Evolutionary conservation across 2,113 vertebrate species (phyloP), one percentile per base, ranked within the genome.

Genomic region (Agapornis roseicollis): DNA sequence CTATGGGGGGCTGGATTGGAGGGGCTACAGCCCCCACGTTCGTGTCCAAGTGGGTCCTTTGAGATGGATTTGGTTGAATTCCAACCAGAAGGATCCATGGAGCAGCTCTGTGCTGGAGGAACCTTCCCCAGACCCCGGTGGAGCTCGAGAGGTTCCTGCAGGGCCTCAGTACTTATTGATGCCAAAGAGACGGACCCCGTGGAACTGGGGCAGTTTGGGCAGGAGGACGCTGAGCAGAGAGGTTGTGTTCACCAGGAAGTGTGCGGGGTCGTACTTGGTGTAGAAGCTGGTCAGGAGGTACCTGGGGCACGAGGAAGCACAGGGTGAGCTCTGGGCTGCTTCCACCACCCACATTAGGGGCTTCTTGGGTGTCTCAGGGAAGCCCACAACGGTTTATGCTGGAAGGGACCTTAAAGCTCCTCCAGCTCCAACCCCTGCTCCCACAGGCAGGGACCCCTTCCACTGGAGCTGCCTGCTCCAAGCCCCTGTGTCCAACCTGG

Each of bases 221-320:
- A 99, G 98, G 8, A 99, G 97, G 53, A 99, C 99, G 1, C 98
- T 99, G 17, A 99, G 98, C 68, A 99, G 96, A 19, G 99, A 99
- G 82, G 97, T 58, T 0, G 99, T 99, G 98, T 99, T 99, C 98
- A 99, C 92, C 28, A 99, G 44, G 94, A 99, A 99, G 95, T 99
- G 99, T 25, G 97, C 98, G 20, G 98, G 95, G 58, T 99, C 99
- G 12, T 99, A 99, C 93, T 99, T 99, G 89, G 99, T 99, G 96
- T 99, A 99, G 97, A 99, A 99, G 97, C 99, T 99, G 96, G 99
- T 98, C 73, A 99, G 98, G 63, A 99, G 98, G 79, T 99, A 99
- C 96, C 99, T 99, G 82, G 53, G 73, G 94, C 53, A 63, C 80
- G 63, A 33, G 56, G 89, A 66, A 90, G 17, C 68, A 46, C 3